Evolutionary conservation across 2,797 vertebrate genomes (phyloP), one percentile per base, ranked within the genome.

Genomic region (Pseudochirops cupreus): DNA sequence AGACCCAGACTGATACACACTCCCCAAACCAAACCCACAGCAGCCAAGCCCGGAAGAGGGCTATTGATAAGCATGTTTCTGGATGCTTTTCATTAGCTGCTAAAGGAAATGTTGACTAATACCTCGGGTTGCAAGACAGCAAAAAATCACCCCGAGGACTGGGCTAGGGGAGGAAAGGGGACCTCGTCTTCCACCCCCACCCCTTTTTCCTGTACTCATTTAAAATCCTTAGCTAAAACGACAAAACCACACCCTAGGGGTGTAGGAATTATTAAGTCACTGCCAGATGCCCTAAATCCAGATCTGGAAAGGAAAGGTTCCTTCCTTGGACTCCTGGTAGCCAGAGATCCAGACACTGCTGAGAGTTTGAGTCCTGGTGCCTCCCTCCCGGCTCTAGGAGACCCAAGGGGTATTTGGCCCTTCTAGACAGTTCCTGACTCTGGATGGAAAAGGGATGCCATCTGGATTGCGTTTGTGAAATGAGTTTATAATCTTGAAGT

Each of bases 401-500:
- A 82, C n/a, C 29, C 54, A 87, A 93, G 50, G 59, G 90, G 56
- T 93, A 94, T 94, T 97, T 96, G 97, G 91, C 95, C 94, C 97
- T 91, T 96, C 92, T 56, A 94, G 67, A 92, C 92, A 93, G 93
- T 96, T 97, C 92, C 91, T 57, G 92, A 96, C 93, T 97, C 94
- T 95, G 58, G 95, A 91, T 95, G 93, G 74, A 87, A 46, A 92
- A 94, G 56, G 94, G 92, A 90, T 94, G 54, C 91, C 89, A 55
- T 98, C 94, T 96, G 93, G 92, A 33, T 92, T 94, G 92, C 52
- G 28, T 93, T 97, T 96, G 56, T 91, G 57, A 97, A 98, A 96
- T 96, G 87, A 96, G 90, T 92, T 97, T 98, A 87, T 87, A 97
- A 95, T 96, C 96, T 97, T 97, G 96, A 96, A 92, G 94, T 92